These are phyloP conservation scores for Holothuria glaberrima DNA, from an alignment of 35 echinoderm and acorn worm genomes.

Conservation along the genomic window DNA sequence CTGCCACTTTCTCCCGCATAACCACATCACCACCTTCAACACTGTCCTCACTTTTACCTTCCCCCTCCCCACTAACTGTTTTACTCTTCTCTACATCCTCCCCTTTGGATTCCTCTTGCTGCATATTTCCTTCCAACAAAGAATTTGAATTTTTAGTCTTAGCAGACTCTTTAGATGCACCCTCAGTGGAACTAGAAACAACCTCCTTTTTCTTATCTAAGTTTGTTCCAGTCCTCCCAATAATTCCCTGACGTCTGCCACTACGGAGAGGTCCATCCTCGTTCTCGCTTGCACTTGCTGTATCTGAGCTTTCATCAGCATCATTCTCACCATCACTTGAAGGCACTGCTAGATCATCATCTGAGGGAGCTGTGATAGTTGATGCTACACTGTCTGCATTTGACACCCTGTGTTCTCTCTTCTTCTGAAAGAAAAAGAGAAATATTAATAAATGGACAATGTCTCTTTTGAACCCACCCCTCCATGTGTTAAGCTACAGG, in stretches of 20 bases:
- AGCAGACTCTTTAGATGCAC: background rate
- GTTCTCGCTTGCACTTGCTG: constrained; percentile 95
- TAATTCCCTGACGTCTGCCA: background rate
- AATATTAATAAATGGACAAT: too few relatives aligned
- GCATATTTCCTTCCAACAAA: background rate
- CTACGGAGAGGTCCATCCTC: constrained; percentile 63
- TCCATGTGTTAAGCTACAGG: too few relatives aligned
- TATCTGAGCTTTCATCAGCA: constrained; percentile 93
- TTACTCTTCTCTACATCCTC: background rate
- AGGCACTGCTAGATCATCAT: constrained; percentile 72
- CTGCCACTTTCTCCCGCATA: constrained; percentile 19
- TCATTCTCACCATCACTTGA: constrained; percentile 90
- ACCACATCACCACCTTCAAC: background rate
- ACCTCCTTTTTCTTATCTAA: constrained; percentile 4
- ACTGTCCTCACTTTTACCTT: background rate
- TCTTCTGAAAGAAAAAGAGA: constrained; percentile 10
- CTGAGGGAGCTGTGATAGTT: constrained; percentile 80
- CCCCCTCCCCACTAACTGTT: background rate
- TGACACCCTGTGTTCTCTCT: constrained; percentile 80
- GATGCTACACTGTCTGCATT: constrained; percentile 80
- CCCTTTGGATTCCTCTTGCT: background rate
- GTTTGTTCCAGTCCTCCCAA: background rate
- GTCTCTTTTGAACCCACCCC: too few relatives aligned
- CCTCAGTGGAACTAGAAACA: background rate
- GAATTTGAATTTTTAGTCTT: background rate